Conservation (phyloP, 1,140 invertebrate species). For the Conus ventricosus region DNA sequence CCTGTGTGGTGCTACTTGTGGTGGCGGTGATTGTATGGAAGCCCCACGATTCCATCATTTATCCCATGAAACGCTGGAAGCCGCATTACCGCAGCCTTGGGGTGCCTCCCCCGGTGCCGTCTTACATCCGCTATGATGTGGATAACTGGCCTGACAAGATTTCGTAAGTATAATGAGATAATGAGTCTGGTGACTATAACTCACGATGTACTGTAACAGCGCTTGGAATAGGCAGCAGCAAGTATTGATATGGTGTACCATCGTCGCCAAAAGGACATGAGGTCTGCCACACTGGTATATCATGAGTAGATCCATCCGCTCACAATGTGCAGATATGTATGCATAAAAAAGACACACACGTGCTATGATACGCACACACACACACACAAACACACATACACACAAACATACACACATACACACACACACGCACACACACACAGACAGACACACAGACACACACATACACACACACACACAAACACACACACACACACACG, state of each 20-base stretch:
- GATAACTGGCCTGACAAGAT: slow-evolving; percentile 65
- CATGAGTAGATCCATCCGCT: too few species aligned
- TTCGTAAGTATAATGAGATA: neutral
- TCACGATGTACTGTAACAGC: too few species aligned
- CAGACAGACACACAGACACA: neutral
- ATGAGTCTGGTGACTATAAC: too few species aligned
- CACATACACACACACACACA: neutral
- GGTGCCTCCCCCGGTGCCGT: slow-evolving; percentile 65
- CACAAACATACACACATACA: neutral
- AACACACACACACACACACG: neutral
- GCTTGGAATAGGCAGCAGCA: too few species aligned
- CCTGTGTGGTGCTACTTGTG: slow-evolving; percentile 60
- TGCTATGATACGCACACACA: neutral
- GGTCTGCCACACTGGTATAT: too few species aligned
- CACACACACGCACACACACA: neutral
- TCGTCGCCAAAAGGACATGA: too few species aligned
- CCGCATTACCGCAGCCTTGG: slow-evolving; percentile 69
- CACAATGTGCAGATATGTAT: too few species aligned
- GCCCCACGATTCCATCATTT: slow-evolving; percentile 67
- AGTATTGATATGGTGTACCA: too few species aligned
- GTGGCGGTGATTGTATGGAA: slow-evolving; percentile 70
- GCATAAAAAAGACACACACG: too few species aligned
- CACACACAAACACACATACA: neutral
- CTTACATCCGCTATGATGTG: slow-evolving; percentile 65
- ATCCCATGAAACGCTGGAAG: slow-evolving; percentile 73